Conservation (phyloP, 2,797 vertebrate genomes). For the Falco concolor region DNA sequence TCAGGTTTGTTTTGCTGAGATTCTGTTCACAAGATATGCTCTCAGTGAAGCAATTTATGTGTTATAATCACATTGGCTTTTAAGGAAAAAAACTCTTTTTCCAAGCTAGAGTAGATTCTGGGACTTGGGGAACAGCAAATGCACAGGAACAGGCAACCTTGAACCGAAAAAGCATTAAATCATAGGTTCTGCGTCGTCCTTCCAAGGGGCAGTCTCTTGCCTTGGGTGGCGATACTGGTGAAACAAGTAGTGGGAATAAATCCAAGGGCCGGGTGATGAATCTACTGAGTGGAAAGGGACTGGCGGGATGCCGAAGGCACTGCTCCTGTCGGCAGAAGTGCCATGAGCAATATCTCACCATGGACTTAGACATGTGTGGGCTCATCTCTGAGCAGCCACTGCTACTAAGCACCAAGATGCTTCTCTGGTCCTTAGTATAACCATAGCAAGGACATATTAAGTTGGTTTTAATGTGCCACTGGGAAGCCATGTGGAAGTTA, state of each 20-base stretch:
- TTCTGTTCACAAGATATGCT: neutral
- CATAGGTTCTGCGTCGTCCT: neutral
- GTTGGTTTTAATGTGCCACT: neutral
- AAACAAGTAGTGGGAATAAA: neutral
- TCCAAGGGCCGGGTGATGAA: neutral
- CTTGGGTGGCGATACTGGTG: neutral
- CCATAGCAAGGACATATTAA: neutral
- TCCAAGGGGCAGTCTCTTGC: neutral
- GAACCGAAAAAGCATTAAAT: neutral
- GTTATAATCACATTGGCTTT: slow-evolving; percentile 5
- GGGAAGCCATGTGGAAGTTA: neutral
- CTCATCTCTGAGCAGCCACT: neutral
- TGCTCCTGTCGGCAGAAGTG: neutral
- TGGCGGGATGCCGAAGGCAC: neutral
- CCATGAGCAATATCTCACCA: neutral
- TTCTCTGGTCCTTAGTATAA: neutral
- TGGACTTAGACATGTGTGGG: neutral
- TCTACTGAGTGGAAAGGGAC: neutral
- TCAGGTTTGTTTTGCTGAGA: neutral
- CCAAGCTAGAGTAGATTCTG: neutral
- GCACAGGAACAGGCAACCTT: neutral
- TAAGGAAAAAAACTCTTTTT: neutral
- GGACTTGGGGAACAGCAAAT: neutral
- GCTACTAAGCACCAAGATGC: neutral
- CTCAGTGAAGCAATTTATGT: slow-evolving; percentile 22